Conservation (phyloP, 2,113 vertebrate species). For the Crypturellus undulatus region DNA sequence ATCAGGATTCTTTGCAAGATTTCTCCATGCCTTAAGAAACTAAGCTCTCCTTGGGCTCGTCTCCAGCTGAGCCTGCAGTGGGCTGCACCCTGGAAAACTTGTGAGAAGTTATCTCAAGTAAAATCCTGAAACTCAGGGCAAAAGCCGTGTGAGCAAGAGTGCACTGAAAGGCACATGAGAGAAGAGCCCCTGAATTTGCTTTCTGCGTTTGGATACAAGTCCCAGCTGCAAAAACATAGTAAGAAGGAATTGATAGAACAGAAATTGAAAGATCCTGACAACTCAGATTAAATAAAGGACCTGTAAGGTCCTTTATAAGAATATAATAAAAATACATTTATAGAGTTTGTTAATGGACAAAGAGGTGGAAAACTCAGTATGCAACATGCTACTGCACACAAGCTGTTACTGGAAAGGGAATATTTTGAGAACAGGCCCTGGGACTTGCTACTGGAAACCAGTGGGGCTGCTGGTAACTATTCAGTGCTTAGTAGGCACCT, state of each 20-base stretch:
- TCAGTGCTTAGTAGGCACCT: not conserved
- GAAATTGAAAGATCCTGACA: not conserved
- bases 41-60: not conserved
- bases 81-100: not conserved
- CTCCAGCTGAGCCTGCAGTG: not conserved
- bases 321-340: not conserved
- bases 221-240: not conserved
- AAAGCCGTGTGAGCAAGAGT: not conserved
- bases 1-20: not conserved
- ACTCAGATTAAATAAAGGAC: not conserved
- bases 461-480: not conserved
- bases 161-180: not conserved
- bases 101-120: not conserved
- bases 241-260: not conserved
- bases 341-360: not conserved
- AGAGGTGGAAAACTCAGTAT: not conserved
- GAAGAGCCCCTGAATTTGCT: not conserved
- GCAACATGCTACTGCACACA: not conserved
- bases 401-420: not conserved
- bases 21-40: not conserved
- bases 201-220: not conserved
- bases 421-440: not conserved
- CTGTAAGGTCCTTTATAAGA: not conserved
- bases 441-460: not conserved
- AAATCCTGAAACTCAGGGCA: not conserved